Evolutionary conservation across 2,888 invertebrate species (phyloP).

Genomic region (Melanostoma scalare): DNA sequence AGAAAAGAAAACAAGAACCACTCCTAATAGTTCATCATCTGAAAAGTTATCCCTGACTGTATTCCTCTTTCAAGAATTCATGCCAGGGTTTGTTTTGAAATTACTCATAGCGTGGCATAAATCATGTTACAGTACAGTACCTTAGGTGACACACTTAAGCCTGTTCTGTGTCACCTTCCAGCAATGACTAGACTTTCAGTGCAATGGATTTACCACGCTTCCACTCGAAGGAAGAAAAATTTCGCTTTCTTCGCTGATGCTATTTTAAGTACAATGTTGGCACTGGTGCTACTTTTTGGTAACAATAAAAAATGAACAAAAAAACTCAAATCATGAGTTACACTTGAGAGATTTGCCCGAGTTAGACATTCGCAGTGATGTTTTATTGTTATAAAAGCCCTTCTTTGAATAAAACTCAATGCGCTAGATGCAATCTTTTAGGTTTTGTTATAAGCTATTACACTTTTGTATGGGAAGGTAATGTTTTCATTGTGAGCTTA

Average conservation of each 20-base stretch:
- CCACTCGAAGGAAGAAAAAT: constrained; percentile 15
- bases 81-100: constrained; percentile 48
- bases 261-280: constrained; percentile 25
- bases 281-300: constrained; percentile 31
- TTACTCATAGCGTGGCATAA: constrained; percentile 59
- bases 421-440: too few relatives aligned
- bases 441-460: too few relatives aligned
- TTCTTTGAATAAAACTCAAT: too few relatives aligned
- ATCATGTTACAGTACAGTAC: constrained; percentile 55
- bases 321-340: constrained; percentile 57
- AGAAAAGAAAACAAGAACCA: constrained; percentile 1
- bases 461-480: too few relatives aligned
- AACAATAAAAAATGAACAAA: constrained; percentile 52
- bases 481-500: too few relatives aligned
- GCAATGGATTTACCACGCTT: constrained; percentile 18
- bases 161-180: constrained; percentile 63
- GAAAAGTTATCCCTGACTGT: neutral
- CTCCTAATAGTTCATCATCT: constrained; percentile 30
- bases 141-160: constrained; percentile 60
- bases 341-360: constrained; percentile 25
- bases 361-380: neutral
- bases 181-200: constrained; percentile 14
- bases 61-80: neutral
- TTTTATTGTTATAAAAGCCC: too few relatives aligned
- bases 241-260: neutral